phyloP scores from a whole-genome alignment of 2,113 vertebrate genomes.

The Saimiri boliviensis region DNA sequence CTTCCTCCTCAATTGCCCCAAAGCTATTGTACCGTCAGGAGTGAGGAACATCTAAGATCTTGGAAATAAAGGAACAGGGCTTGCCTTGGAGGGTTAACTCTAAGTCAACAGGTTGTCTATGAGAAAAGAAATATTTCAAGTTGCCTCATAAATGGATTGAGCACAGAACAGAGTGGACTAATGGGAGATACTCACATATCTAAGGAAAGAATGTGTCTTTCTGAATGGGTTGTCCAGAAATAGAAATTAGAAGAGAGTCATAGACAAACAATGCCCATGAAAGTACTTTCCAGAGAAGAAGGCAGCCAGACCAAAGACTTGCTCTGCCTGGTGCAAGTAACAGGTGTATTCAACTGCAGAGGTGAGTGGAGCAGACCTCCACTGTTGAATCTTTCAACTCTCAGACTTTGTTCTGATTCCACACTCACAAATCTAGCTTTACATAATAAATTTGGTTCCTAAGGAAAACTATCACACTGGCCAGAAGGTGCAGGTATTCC shows the following conservation, averaged over 20 bases:
- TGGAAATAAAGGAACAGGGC: neutral
- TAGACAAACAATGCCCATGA: neutral
- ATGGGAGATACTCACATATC: neutral
- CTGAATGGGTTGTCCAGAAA: conserved; percentile 26
- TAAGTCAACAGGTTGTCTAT: neutral
- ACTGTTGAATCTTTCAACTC: neutral
- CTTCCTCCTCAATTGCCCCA: neutral
- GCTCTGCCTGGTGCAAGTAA: fast-evolving
- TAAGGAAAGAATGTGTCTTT: conserved; percentile 6
- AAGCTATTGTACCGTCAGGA: neutral
- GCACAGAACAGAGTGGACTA: neutral
- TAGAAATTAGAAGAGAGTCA: neutral
- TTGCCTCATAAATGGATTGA: neutral
- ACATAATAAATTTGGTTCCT: neutral
- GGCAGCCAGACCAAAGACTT: fast-evolving
- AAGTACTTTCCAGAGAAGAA: neutral
- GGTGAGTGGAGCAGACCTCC: no score
- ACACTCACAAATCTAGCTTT: neutral
- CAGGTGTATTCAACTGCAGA: fast-evolving
- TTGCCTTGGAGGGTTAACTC: neutral
- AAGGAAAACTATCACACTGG: neutral
- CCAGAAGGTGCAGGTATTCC: neutral
- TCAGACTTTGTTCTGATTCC: neutral
- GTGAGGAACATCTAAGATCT: neutral
- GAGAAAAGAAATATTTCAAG: neutral